Percentiles rank a stretch among this genome's conserved stretches.
Evolutionary conservation across 1,140 invertebrate species (phyloP).

Genomic region (Schmidtea mediterranea): DNA sequence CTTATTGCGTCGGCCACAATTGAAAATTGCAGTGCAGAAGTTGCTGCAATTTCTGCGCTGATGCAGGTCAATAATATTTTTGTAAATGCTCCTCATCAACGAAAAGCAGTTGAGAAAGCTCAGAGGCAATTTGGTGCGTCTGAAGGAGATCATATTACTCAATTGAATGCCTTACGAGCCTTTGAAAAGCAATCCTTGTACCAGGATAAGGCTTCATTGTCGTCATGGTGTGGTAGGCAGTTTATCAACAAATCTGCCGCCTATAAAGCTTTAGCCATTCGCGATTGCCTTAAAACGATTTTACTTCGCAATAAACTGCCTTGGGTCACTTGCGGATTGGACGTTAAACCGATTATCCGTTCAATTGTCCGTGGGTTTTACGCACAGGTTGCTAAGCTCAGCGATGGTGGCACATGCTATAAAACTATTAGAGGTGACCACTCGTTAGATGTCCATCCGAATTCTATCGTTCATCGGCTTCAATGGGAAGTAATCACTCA

Average conservation of each 20-base stretch:
- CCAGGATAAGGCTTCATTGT: neutral
- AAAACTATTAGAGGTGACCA: neutral
- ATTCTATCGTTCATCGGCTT: no score
- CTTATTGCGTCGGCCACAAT: no score
- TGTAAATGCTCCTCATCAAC: no score
- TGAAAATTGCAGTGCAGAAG: no score
- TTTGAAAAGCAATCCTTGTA: neutral
- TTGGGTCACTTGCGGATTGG: neutral
- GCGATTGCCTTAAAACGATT: neutral
- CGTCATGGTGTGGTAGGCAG: neutral
- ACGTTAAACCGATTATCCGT: neutral
- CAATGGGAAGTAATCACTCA: no score
- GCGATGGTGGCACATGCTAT: neutral
- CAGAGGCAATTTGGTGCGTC: neutral
- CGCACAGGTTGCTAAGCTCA: neutral
- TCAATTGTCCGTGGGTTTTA: neutral
- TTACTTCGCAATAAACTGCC: neutral
- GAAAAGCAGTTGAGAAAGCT: no score
- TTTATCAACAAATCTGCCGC: neutral
- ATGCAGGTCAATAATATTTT: no score
- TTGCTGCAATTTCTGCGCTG: no score
- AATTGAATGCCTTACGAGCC: neutral
- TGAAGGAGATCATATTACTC: constrained; percentile 3
- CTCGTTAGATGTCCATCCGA: neutral
- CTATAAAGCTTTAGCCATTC: neutral